Percentiles rank a stretch among this genome's conserved stretches.
Conservation (phyloP, 2,888 invertebrate genomes). For the Julus scandinavius region DNA sequence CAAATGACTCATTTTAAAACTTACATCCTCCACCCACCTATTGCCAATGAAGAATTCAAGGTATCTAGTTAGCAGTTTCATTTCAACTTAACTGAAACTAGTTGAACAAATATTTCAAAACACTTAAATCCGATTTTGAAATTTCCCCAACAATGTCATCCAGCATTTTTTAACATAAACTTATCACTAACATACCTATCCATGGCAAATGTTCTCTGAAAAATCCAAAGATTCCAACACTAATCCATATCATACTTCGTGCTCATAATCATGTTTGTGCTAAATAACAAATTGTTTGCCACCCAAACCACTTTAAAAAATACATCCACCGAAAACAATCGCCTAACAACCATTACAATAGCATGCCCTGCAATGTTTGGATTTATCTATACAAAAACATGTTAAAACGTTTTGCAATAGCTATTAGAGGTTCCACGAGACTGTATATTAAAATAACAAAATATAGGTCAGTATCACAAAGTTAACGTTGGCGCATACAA, state of each 20-base stretch:
- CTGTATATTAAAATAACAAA: neutral
- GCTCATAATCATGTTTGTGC: no score
- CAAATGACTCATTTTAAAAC: neutral
- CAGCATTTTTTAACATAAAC: neutral
- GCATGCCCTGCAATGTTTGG: neutral
- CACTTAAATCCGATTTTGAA: no score
- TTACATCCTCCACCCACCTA: neutral
- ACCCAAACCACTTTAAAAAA: no score
- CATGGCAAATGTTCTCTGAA: no score
- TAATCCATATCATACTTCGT: no score
- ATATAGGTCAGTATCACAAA: constrained; percentile 2
- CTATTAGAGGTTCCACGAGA: neutral
- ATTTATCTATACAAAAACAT: neutral
- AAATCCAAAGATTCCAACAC: no score
- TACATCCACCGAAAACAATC: neutral
- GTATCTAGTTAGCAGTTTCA: no score
- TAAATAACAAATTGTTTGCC: no score
- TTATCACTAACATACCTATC: no score
- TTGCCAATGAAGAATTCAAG: neutral
- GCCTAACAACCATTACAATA: neutral
- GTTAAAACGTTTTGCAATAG: neutral
- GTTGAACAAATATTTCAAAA: no score
- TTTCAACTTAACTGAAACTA: no score
- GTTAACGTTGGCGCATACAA: neutral
- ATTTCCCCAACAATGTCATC: neutral